These are phyloP conservation scores for Chloroceryle aenea DNA, from an alignment of 2,113 vertebrate genomes.

Conservation along the genomic window DNA sequence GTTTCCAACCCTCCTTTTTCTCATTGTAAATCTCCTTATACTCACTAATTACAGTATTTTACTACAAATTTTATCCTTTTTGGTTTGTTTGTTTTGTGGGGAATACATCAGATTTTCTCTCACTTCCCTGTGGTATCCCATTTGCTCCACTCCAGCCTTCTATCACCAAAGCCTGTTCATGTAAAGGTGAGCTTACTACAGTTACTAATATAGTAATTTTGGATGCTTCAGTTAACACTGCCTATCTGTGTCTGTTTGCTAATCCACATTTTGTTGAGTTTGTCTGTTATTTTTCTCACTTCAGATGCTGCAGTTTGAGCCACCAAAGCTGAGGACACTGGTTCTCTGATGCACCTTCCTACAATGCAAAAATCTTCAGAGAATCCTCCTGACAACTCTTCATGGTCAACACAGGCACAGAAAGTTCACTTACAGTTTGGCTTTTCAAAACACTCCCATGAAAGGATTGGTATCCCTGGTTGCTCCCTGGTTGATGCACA, in stretches of 20 bases:
- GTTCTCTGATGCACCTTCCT: neutral
- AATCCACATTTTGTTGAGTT: neutral
- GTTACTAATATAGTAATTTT: neutral
- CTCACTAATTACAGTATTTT: neutral
- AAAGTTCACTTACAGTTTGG: neutral
- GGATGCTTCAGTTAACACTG: neutral
- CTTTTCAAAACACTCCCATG: neutral
- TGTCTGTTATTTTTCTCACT: neutral
- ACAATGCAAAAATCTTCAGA: neutral
- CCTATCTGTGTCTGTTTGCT: neutral
- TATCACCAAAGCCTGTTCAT: neutral
- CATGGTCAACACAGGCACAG: rapidly evolving
- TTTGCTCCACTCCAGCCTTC: neutral
- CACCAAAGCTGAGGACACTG: neutral
- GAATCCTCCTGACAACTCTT: neutral
- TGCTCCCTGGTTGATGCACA: too few relatives aligned
- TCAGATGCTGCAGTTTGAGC: neutral
- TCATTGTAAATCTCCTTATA: neutral
- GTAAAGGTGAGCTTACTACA: rapidly evolving
- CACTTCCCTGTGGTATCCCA: neutral
- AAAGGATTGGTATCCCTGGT: too few relatives aligned
- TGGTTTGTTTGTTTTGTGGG: too few relatives aligned
- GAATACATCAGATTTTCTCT: neutral
- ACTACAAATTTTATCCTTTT: neutral
- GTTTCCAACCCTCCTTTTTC: neutral